Base-by-base conservation (phyloP, 1,140 invertebrate species). In the Dufourea novaeangliae region DNA sequence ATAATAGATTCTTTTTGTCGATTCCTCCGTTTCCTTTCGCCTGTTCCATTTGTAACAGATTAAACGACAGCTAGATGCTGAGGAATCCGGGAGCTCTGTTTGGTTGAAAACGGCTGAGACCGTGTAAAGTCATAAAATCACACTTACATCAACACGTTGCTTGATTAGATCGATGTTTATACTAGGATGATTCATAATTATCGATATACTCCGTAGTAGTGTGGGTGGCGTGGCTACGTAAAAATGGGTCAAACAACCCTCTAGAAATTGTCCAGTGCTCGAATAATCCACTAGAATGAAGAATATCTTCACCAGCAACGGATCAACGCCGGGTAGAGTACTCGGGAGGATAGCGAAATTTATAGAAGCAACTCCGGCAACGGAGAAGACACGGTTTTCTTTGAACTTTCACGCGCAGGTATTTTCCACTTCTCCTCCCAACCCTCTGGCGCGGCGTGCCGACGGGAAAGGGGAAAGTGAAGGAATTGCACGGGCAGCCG, bases 1-100 rank as follows among this genome's bases (percentile, higher is more conserved):
- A 88, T 89, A 88, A 88, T 90, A 88, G 88, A 89, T 88, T 90
- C n/a, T n/a, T 82, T 87, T 89, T 89, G 64, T 72, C 75, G 3
- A 74, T 79, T 37, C 22, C 54, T 2, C 20, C 63, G 68, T 37
- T 34, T 29, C 32, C 62, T n/a, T 64, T 69, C 34, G 20, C 44
- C 64, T 46, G 46, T 22, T 46, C 14, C 46, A 57, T 50, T 50
- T n/a, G 73, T 82, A 87, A 87, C 72, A 82, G 86, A 73, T 87
- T 82, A 83, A 88, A 86, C 83, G 84, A n/a, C n/a, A n/a, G n/a
- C n/a, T n/a, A n/a, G n/a, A n/a, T n/a, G n/a, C n/a, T n/a, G n/a
- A n/a, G n/a, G n/a, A n/a, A n/a, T n/a, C n/a, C n/a, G n/a, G n/a
- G n/a, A n/a, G n/a, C n/a, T n/a, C n/a, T n/a, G n/a, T n/a, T n/a